Evolutionary conservation across 2,797 vertebrate species (phyloP).

Genomic region (Pampus argenteus): DNA sequence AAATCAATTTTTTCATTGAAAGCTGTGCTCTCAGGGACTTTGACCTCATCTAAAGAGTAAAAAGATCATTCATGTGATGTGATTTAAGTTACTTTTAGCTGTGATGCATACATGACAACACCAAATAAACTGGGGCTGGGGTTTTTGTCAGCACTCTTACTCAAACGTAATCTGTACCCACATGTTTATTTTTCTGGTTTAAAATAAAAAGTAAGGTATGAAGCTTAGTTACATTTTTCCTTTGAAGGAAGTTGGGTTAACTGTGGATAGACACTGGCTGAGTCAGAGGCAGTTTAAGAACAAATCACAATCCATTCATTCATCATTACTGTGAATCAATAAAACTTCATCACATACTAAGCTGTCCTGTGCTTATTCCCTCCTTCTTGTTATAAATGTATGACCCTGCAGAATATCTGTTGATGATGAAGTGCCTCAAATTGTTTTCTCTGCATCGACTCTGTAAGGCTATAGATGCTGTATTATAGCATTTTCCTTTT

Average conservation of each 20-base stretch:
- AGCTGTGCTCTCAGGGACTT: slow-evolving; percentile 81
- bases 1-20: slow-evolving; percentile 63
- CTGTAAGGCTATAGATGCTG: slow-evolving; percentile 14
- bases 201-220: slow-evolving; percentile 43
- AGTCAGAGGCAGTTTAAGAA: slow-evolving; percentile 55
- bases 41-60: slow-evolving; percentile 67
- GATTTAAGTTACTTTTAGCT: slow-evolving; percentile 65
- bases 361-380: slow-evolving; percentile 53
- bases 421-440: slow-evolving; percentile 23
- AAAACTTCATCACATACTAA: slow-evolving; percentile 78
- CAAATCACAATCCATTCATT: slow-evolving; percentile 73
- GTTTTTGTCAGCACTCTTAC: slow-evolving; percentile 19
- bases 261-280: slow-evolving; percentile 71
- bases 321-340: slow-evolving; percentile 87
- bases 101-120: slow-evolving; percentile 58
- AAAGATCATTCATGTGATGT: slow-evolving; percentile 61
- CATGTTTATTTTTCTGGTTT: slow-evolving; percentile 45
- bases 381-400: slow-evolving; percentile 50
- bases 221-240: slow-evolving; percentile 47
- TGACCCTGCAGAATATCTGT: slow-evolving; percentile 39
- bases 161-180: slow-evolving; percentile 42
- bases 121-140: slow-evolving; percentile 26
- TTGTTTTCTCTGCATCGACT: slow-evolving; percentile 10
- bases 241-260: slow-evolving; percentile 42
- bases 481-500: slow-evolving; percentile 32